Evolutionary conservation across 2,888 invertebrate genomes (phyloP), one percentile per base, ranked within the genome.

Genomic region (Isotomurus palustris): DNA sequence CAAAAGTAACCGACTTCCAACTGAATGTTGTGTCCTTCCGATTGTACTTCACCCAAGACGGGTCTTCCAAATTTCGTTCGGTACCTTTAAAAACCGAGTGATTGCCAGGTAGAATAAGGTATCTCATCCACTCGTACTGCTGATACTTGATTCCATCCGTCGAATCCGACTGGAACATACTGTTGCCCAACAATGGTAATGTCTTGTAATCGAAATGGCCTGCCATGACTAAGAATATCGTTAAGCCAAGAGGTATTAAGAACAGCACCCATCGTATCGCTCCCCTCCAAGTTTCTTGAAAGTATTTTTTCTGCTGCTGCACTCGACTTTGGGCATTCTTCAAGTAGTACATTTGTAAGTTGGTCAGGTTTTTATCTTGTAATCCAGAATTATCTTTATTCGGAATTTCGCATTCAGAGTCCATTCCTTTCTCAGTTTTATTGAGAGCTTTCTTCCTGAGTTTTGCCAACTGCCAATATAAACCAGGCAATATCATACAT

Each of bases 51-150:
- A 41, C 32, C 60, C 60, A 60, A 21, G 25, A 50, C 28, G 49
- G 32, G 1, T 48, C 35, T 1, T 19, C 17, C 8, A 24, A 45
- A 29, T 40, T 32, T 17, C 38, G 21, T 5, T 41, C 24, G 14
- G 19, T 19, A 4, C 38, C 19, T 38, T 32, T 8, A 14, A 38
- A 38, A 4, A 4, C 14, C 38, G 17, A 38, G n/a, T 60, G 56
- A 25, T 22, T 48, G 25, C 56, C 56, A 10, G 44, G 28, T 6
- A 56, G 22, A 1, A 56, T 47, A 32, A 48, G 27, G 25, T 48
- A 56, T 19, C 49, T 52, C 56, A 56, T 60, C 53, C 56, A 60
- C 3, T 29, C n/a, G 35, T 35, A 48, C 27, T 51, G 51, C 8
- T 52, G n/a, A 24, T 56, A 60, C 6, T 27, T 55, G 6, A 60